Evolutionary conservation across 2,888 invertebrate species (phyloP).

Genomic region (Agonopterix heracliana): DNA sequence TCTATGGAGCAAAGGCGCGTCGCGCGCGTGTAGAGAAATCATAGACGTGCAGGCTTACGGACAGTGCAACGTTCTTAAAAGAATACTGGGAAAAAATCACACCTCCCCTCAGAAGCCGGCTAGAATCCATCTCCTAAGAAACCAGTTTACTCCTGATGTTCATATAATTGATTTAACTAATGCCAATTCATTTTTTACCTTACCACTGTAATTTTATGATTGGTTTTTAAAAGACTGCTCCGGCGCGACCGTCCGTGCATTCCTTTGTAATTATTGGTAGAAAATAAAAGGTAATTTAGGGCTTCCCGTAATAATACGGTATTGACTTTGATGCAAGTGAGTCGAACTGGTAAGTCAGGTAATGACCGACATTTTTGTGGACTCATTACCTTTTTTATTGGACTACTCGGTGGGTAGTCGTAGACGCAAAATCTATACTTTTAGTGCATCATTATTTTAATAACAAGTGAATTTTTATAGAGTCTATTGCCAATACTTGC

Average conservation of each 20-base stretch:
- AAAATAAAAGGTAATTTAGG: slow-evolving; percentile 46
- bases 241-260: slow-evolving; percentile 33
- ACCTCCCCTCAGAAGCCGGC: slow-evolving; percentile 23
- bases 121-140: slow-evolving; percentile 22
- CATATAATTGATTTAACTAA: slow-evolving; percentile 51
- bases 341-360: background rate
- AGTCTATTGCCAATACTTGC: too few species aligned
- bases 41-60: too few species aligned
- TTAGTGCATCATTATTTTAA: too few species aligned
- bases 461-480: too few species aligned
- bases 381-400: too few species aligned
- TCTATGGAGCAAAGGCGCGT: too few species aligned
- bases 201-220: slow-evolving; percentile 30
- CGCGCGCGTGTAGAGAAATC: too few species aligned
- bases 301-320: slow-evolving; percentile 37
- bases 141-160: slow-evolving; percentile 44
- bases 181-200: slow-evolving; percentile 42
- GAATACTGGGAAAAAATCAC: slow-evolving; percentile 3
- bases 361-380: too few species aligned
- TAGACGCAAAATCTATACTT: too few species aligned
- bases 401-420: too few species aligned
- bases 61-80: too few species aligned
- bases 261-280: slow-evolving; percentile 49
- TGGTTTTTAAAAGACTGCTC: slow-evolving; percentile 23
- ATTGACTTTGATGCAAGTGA: slow-evolving; percentile 13